Evolutionary conservation across 1,140 invertebrate genomes (phyloP).

Genomic region (Theocolax elegans): DNA sequence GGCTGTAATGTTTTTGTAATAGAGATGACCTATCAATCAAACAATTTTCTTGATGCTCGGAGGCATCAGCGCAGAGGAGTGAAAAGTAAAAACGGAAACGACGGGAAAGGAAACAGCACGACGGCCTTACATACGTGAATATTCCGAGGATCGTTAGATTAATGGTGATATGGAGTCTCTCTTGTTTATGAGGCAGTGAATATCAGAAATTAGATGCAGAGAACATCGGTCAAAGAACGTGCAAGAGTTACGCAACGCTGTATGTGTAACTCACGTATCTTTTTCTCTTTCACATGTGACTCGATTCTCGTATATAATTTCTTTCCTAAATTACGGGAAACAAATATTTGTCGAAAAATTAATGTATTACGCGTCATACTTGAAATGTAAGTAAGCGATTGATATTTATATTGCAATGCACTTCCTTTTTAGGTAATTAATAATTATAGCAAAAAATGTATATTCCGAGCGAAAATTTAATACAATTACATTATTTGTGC

Average conservation of each 20-base stretch:
- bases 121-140: neutral
- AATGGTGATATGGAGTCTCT: conserved; percentile 22
- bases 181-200: conserved; percentile 25
- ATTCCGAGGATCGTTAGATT: conserved; percentile 20
- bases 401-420: too few species aligned
- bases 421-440: too few species aligned
- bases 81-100: conserved; percentile 13
- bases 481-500: too few species aligned
- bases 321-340: neutral
- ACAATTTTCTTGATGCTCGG: conserved; percentile 8
- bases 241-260: conserved; percentile 5
- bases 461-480: too few species aligned
- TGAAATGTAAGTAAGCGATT: too few species aligned
- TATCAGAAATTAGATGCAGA: neutral
- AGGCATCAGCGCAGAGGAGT: neutral
- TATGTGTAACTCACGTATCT: neutral
- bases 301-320: neutral
- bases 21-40: conserved; percentile 15
- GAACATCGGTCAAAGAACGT: conserved; percentile 8
- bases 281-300: neutral
- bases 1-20: conserved; percentile 2
- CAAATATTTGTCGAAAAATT: too few species aligned
- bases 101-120: neutral
- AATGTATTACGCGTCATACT: too few species aligned
- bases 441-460: too few species aligned